Conservation (phyloP, 2,113 vertebrate genomes). For the Suncus etruscus region DNA sequence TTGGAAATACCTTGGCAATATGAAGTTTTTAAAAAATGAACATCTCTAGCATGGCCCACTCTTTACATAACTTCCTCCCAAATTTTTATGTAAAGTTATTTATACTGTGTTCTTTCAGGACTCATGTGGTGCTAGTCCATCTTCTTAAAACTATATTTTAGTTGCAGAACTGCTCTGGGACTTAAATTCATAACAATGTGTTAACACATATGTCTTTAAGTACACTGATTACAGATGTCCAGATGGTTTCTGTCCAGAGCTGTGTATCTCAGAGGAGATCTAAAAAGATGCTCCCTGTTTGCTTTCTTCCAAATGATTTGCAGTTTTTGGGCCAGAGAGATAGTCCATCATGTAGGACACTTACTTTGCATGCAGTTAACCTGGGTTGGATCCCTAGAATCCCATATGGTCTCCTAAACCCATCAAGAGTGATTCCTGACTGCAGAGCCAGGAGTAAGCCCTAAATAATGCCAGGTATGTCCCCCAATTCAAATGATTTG, state of each 20-base stretch:
- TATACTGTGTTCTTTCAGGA: slow-evolving; percentile 27
- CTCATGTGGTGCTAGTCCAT: neutral
- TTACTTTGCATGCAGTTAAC: too few species aligned
- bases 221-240: neutral
- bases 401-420: too few species aligned
- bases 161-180: slow-evolving; percentile 5
- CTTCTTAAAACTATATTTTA: slow-evolving; percentile 55
- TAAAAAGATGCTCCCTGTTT: neutral
- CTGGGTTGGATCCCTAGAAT: too few species aligned
- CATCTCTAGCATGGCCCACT: neutral
- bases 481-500: neutral
- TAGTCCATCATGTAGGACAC: neutral
- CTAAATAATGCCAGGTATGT: too few species aligned
- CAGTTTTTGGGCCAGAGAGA: neutral
- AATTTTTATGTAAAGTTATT: slow-evolving; percentile 18
- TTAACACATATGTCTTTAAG: slow-evolving; percentile 2
- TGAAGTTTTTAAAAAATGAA: neutral
- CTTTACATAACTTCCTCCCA: neutral
- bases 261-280: neutral
- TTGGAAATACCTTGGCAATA: too few species aligned
- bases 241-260: slow-evolving; percentile 22
- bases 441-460: too few species aligned
- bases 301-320: neutral
- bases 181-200: neutral
- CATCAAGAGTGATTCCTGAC: too few species aligned